Base-by-base conservation (phyloP, 2,888 invertebrate genomes). In the Cryptocheilus praepositus region DNA sequence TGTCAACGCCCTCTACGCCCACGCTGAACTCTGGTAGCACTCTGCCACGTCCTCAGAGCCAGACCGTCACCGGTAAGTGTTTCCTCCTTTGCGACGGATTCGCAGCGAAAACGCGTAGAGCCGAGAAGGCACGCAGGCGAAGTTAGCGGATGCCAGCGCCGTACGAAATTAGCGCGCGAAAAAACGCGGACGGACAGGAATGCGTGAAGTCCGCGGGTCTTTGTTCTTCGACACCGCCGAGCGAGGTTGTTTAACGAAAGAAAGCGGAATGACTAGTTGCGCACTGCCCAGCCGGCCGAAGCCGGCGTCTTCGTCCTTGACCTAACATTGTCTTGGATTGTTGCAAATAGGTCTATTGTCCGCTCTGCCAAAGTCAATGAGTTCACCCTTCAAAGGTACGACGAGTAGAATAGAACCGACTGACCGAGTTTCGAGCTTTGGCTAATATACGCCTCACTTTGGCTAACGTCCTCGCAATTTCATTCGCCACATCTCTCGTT, bases 11-110 rank as follows among this genome's bases (percentile, higher is more conserved):
- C 22, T 77, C 85, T 4, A 76, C 82, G 36, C 80, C 86, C 53
- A 70, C 81, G 51, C 68, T 77, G 66, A 86, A 83, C 76, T 82
- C 85, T 44, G 85, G 83, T 77, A 87, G 77, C 81, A 86, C 83
- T 67, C 76, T 88, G 22, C 83, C 87, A 28, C 85, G 88, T 69
- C 83, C 84, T 15, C 86, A 85, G 79, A 88, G 83, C 78, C 88
- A 88, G 69, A 84, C 86, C 67, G 85, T 85, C 68, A 86, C 88
- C 81, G 88, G 89, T 89, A 81, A 87, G 88, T 86, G 70, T 57
- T 60, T 46, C 15, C 5, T 1, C 7, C 7, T 4, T 36, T 25
- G 5, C 25, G 25, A 3, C 5, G 5, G 25, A 25, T 3, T 25
- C 25, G 25, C 5, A 25, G 3, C 2, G 25, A 25, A 25, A 5